These are phyloP conservation scores for Phocides pigmalion DNA, from an alignment of 1,140 invertebrate species.

Conservation along the genomic window DNA sequence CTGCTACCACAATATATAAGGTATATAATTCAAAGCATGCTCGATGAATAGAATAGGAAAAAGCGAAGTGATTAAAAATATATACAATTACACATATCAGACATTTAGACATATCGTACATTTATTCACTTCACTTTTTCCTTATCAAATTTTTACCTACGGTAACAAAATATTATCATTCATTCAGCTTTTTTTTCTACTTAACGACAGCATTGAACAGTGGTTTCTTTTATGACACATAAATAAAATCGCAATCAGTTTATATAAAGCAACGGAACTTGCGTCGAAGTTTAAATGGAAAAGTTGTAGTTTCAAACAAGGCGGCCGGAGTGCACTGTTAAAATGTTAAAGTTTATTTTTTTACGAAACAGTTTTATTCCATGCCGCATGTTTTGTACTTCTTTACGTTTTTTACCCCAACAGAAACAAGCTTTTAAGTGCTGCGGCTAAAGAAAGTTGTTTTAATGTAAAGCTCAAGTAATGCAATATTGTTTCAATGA, in stretches of 20 bases:
- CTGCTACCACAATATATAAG: too few relatives aligned
- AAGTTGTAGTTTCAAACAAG: constrained; percentile 64
- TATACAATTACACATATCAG: too few relatives aligned
- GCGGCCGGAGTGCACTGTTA: constrained; percentile 58
- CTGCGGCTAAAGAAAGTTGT: constrained; percentile 9
- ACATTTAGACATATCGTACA: too few relatives aligned
- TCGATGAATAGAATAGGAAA: too few relatives aligned
- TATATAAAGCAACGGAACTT: constrained; percentile 19
- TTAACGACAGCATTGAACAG: neutral
- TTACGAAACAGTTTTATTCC: constrained; percentile 43
- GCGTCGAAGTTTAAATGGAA: constrained; percentile 65
- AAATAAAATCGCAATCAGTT: constrained; percentile 16
- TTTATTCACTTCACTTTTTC: too few relatives aligned
- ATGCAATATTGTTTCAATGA: constrained; percentile 6
- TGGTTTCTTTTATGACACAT: neutral
- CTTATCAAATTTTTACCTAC: too few relatives aligned
- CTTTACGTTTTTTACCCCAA: constrained; percentile 37
- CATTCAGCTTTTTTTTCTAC: too few relatives aligned
- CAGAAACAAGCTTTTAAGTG: constrained; percentile 27
- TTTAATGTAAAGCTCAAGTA: neutral
- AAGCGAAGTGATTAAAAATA: too few relatives aligned
- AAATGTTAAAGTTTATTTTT: constrained; percentile 60
- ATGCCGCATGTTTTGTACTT: constrained; percentile 41
- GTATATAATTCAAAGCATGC: too few relatives aligned
- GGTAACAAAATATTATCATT: too few relatives aligned